Evolutionary conservation across 1,140 invertebrate genomes (phyloP), one percentile per base, ranked within the genome.

Genomic region (Ceratoteleas bidentatus): DNA sequence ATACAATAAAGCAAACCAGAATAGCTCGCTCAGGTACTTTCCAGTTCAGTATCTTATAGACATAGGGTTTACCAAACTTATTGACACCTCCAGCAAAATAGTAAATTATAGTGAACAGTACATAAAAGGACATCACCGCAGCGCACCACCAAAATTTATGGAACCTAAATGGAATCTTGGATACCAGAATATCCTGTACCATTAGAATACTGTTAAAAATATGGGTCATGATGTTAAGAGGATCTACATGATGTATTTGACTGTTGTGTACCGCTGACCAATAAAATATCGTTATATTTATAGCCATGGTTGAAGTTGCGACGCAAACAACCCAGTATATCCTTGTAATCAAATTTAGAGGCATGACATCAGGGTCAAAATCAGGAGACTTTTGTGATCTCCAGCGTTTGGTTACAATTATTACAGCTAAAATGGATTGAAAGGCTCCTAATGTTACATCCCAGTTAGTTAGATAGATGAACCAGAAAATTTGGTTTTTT

Each of bases 391-490:
- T 64, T 52, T 64, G 32, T 3, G 52, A n/a, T 10, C 14, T 52
- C 33, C 11, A 52, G 50, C 61, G 40, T 10, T 11, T 1, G 14
- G n/a, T 64, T 15, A 64, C 47, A 4, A 64, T 5, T 6, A 52
- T 36, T 13, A 14, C 47, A 3, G 47, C 61, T 15, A 64, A 38
- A 14, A 64, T 24, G 8, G 61, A 11, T 45, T 64, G 61, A 50
- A 33, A 33, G 13, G 24, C 10, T 24, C 60, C 60, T 0, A 50
- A 9, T 4, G 38, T 14, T 5, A 62, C 7, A 52, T 43, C 36
- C 60, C 60, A 62, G 33, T 62, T 36, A 6, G 60, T 62, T 34
- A 62, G 9, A n/a, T 62, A 62, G 6, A 62, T 62, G 5, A 52
- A 52, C 45, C 47, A 62, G 4, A 43, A n/a, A 43, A 2, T n/a